These are phyloP conservation scores for Schrankia costaestrigalis DNA, from an alignment of 2,888 invertebrate species.

Conservation along the genomic window DNA sequence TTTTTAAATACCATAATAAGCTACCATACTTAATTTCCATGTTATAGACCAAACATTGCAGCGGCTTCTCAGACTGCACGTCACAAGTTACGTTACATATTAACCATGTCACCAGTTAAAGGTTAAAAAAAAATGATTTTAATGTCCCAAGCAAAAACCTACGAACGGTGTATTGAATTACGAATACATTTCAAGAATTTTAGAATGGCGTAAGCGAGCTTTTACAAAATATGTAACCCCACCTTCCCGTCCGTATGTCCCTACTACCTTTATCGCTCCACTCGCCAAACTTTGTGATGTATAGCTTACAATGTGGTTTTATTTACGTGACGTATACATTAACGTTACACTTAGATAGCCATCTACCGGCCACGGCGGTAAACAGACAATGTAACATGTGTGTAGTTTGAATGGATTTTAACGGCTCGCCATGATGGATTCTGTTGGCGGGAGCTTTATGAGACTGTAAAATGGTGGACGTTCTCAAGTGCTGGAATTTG, in stretches of 20 bases:
- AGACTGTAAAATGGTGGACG: constrained; percentile 7
- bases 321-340: constrained; percentile 28
- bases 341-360: constrained; percentile 28
- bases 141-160: too few relatives aligned
- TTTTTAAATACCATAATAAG: too few relatives aligned
- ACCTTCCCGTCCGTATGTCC: constrained; percentile 10
- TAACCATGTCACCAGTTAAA: too few relatives aligned
- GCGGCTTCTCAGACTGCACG: too few relatives aligned
- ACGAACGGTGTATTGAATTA: too few relatives aligned
- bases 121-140: too few relatives aligned
- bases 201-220: too few relatives aligned
- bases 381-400: constrained; percentile 33
- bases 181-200: too few relatives aligned
- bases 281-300: constrained; percentile 17
- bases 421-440: constrained; percentile 24
- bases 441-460: constrained; percentile 10
- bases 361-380: constrained; percentile 16
- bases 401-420: constrained; percentile 26
- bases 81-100: too few relatives aligned
- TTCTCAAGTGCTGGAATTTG: too few relatives aligned
- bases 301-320: constrained; percentile 34
- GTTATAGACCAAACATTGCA: too few relatives aligned
- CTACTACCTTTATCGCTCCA: constrained; percentile 29
- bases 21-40: too few relatives aligned
- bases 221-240: neutral